Base-by-base conservation (phyloP, 2,797 vertebrate species). In the Eulemur rubriventer region DNA sequence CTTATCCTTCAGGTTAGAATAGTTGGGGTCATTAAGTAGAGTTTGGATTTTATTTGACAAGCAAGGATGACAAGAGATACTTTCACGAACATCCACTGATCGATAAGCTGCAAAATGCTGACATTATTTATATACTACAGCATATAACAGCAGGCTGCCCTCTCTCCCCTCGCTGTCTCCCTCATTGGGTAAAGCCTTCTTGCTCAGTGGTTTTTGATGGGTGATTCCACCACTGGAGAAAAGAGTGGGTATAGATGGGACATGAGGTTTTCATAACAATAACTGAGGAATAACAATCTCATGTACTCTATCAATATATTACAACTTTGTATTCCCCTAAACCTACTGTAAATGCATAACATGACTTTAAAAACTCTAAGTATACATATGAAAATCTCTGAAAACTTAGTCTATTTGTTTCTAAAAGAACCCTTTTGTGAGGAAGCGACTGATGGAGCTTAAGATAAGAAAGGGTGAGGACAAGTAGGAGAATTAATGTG, bases 31-130 rank as follows among this genome's bases (percentile, higher is more conserved):
- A 82, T 70, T 79, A 94, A 88, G 48, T 30, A 89, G 26, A 75
- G 33, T 48, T 16, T 86, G 59, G 33, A 30, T 91, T 92, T 95
- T 86, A 59, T 86, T 86, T 91, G 57, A 89, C 48, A 85, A 82
- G 46, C 43, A 93, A 93, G 50, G 20, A 85, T 48, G 20, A 24
- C 67, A 89, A 69, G 22, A 55, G 41, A 57, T 46, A 65, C 26
- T 43, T 61, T 72, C 35, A 67, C 61, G 22, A 83, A 24, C 86
- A 89, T 26, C 30, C 18, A 72, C 14, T 61, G 35, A 91, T 70
- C 55, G 57, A 28, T 75, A 89, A 87, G 43, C 35, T 80, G 2
- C 43, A 63, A 92, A 76, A 28, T 46, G 43, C 48, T 87, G 35
- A 48, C 18, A 52, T 57, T 67, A 67, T 2, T 57, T 67, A 67